Evolutionary conservation across 2,113 vertebrate species (phyloP).

Genomic region (Oncorhynchus tshawytscha): DNA sequence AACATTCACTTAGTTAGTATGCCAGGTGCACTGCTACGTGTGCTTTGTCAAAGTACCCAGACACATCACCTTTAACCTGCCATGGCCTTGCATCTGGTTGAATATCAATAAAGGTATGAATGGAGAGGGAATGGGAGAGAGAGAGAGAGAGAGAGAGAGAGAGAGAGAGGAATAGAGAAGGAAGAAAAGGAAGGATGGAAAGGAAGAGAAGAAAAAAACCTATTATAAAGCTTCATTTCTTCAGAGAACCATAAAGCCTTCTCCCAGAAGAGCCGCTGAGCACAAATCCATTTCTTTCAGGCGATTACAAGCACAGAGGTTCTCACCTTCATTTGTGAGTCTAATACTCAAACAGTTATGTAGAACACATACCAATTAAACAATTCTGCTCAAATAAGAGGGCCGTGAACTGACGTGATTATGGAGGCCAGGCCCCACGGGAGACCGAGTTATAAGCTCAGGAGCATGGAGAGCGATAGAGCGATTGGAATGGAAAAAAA

Average conservation of each 20-base stretch:
- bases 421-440: slow-evolving; percentile 82
- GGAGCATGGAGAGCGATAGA: slow-evolving; percentile 63
- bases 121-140: too few relatives aligned
- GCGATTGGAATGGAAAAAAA: slow-evolving; percentile 64
- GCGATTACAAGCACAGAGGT: slow-evolving; percentile 93
- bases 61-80: slow-evolving; percentile 51
- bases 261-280: slow-evolving; percentile 84
- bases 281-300: slow-evolving; percentile 90
- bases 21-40: slow-evolving; percentile 23
- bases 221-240: slow-evolving; percentile 78
- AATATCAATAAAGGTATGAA: too few relatives aligned
- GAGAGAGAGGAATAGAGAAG: too few relatives aligned
- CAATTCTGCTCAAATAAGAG: slow-evolving; percentile 89
- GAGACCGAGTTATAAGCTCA: slow-evolving; percentile 87
- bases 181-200: slow-evolving; percentile 9
- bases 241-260: slow-evolving; percentile 76
- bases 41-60: slow-evolving; percentile 24
- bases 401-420: slow-evolving; percentile 85
- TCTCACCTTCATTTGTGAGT: slow-evolving; percentile 93
- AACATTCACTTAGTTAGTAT: slow-evolving; percentile 4
- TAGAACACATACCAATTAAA: slow-evolving; percentile 94
- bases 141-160: too few relatives aligned
- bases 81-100: slow-evolving; percentile 10
- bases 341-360: slow-evolving; percentile 88
- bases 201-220: slow-evolving; percentile 47